Evolutionary conservation across 2,797 vertebrate species (phyloP), one percentile per base, ranked within the genome.

Genomic region (Masticophis lateralis): DNA sequence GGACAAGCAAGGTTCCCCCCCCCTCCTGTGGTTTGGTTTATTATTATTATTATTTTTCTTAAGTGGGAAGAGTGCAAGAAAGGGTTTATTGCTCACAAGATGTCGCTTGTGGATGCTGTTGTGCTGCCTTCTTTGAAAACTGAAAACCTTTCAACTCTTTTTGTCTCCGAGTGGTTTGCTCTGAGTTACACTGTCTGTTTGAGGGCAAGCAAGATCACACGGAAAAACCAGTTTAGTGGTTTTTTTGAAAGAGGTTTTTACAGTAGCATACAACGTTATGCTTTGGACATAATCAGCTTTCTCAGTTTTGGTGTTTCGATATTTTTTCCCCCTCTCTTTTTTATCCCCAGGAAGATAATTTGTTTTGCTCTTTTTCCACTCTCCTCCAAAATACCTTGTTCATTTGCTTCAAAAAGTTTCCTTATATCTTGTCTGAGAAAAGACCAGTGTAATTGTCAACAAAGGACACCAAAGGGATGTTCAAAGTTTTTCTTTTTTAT

Each of bases 181-280:
- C 0, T 0, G 0, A 10, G 96, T 96, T 94, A 92, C 91, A 95
- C 95, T 53, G 86, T 95, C 43, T 89, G 61, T 94, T 92, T 57
- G 47, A 95, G 88, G 91, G 94, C 83, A 93, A 92, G 90, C 27
- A 93, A 92, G 93, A 57, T 94, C 94, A 60, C 94, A 95, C 96
- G 55, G 90, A 94, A 94, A 94, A 90, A 91, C 25, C 55, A 69
- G 61, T 32, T 94, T 93, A 89, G 60, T 88, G 88, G 89, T 94
- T 91, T 93, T 90, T 88, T 94, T 93, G 92, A 89, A 94, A 96
- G 86, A 90, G 79, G 94, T 94, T 69, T 63, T 4, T 59, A 47
- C n/a, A 63, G n/a, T 9, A 60, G 90, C 43, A 88, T 56, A 87
- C 51, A n/a, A 79, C 60, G 92, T 79, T 94, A 88, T 16, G 10